These are phyloP conservation scores for Planococcus citri DNA, from an alignment of 1,140 invertebrate genomes.

Conservation along the genomic window DNA sequence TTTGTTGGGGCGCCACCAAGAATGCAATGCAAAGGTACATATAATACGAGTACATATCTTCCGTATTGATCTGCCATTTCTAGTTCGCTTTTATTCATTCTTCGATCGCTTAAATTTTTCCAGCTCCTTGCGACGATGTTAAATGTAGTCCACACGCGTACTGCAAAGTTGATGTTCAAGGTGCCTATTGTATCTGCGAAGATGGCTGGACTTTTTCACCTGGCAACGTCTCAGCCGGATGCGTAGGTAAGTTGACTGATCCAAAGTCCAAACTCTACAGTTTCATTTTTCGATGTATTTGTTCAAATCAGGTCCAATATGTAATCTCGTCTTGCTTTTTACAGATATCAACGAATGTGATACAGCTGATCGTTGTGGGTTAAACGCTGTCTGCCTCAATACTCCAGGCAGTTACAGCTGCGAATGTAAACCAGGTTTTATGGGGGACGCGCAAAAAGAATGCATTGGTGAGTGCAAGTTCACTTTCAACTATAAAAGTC, in stretches of 20 bases:
- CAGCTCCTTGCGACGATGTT: constrained; percentile 80
- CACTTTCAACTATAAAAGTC: no score
- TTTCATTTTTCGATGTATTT: neutral
- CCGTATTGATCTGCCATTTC: no score
- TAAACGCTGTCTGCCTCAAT: constrained; percentile 73
- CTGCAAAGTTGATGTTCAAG: constrained; percentile 74
- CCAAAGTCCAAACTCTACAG: neutral
- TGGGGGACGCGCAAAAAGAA: constrained; percentile 61
- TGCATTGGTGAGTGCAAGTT: constrained; percentile 51
- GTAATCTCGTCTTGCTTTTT: constrained; percentile 22
- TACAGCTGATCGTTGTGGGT: constrained; percentile 60
- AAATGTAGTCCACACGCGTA: constrained; percentile 75
- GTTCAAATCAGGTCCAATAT: no score
- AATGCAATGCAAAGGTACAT: constrained; percentile 57
- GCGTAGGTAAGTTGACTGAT: constrained; percentile 59
- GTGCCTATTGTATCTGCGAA: constrained; percentile 85
- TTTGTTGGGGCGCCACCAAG: constrained; percentile 70
- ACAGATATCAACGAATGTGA: constrained; percentile 91
- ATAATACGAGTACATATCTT: no score
- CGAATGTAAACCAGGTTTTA: constrained; percentile 61
- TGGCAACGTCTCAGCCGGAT: constrained; percentile 71
- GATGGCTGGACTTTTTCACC: constrained; percentile 88
- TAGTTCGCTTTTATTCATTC: neutral
- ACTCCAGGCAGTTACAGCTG: constrained; percentile 63
- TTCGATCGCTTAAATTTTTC: no score